These are phyloP conservation scores for Protobothrops flavoviridis DNA, from an alignment of 2,113 vertebrate species.

Conservation along the genomic window DNA sequence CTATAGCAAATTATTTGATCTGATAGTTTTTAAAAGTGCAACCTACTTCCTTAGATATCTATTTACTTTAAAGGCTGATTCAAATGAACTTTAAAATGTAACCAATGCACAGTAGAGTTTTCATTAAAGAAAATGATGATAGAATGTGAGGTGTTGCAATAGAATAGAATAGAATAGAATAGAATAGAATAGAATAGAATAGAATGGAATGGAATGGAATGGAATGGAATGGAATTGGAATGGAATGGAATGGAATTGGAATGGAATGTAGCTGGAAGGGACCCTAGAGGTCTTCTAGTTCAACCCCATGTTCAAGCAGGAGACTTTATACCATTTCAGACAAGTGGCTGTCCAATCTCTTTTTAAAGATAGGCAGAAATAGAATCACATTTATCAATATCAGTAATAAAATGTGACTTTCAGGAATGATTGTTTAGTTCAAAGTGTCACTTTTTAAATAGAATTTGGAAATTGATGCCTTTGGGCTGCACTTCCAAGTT, in stretches of 20 bases:
- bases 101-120: neutral
- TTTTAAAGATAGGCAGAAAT: neutral
- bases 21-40: conserved; percentile 40
- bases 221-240: no score
- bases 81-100: conserved; percentile 45
- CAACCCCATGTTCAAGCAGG: neutral
- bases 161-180: no score
- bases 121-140: neutral
- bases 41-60: conserved; percentile 36
- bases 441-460: neutral
- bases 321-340: neutral
- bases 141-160: neutral
- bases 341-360: neutral
- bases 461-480: neutral
- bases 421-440: neutral
- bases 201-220: no score
- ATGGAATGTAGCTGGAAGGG: neutral
- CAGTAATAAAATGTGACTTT: neutral
- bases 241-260: no score
- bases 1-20: conserved; percentile 45
- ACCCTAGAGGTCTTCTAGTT: neutral
- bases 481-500: neutral
- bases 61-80: conserved; percentile 32
- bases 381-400: neutral
- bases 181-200: no score